Evolutionary conservation across 2,888 invertebrate genomes (phyloP).

Genomic region (Drosophila conformis): DNA sequence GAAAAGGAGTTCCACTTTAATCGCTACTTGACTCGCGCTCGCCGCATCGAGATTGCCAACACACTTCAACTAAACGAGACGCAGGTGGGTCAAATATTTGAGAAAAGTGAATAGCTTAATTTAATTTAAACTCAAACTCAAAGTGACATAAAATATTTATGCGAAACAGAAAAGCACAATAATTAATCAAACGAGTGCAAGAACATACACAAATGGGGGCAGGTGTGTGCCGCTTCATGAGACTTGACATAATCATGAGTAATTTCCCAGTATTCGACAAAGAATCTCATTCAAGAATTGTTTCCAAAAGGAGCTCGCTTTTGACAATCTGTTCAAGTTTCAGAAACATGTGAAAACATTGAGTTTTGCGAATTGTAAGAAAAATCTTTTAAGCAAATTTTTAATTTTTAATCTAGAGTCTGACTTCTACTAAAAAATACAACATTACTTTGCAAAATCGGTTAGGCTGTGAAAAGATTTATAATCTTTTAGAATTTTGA

Average conservation of each 20-base stretch:
- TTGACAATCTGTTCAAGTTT: background rate
- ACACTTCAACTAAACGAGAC: slow-evolving; percentile 98
- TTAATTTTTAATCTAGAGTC: background rate
- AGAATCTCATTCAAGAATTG: background rate
- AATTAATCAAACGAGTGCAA: background rate
- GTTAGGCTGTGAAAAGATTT: background rate
- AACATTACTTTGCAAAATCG: background rate
- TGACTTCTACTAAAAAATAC: background rate
- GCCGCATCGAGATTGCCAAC: slow-evolving; percentile 98
- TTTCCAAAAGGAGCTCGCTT: background rate
- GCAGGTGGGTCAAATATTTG: slow-evolving; percentile 86
- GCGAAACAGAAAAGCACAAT: background rate
- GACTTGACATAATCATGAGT: background rate
- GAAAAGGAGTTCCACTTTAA: slow-evolving; percentile 99
- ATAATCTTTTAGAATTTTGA: background rate
- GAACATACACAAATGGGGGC: background rate
- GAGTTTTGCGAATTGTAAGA: background rate
- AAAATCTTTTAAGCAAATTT: background rate
- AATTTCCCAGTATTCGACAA: background rate
- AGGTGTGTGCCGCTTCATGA: background rate
- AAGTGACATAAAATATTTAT: background rate
- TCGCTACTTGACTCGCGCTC: slow-evolving; percentile 98
- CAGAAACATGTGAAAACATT: background rate
- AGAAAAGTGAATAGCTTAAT: background rate
- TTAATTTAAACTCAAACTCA: background rate